These are phyloP conservation scores for Passerculus sandwichensis DNA, from an alignment of 2,797 vertebrate species.

Conservation along the genomic window DNA sequence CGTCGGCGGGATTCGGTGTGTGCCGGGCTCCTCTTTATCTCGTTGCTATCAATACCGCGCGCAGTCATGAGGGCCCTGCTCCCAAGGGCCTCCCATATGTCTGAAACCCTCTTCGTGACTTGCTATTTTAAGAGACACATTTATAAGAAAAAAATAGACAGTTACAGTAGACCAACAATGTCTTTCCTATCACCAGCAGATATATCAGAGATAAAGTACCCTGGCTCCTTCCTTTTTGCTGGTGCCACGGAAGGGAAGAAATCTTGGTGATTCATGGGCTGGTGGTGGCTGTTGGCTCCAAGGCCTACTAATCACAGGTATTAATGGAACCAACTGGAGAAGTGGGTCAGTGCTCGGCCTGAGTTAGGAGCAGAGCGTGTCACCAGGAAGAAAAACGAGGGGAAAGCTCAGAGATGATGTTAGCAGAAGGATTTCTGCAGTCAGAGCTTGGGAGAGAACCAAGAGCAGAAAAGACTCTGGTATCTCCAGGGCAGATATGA, in stretches of 20 bases:
- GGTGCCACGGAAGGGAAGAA: not conserved
- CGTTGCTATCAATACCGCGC: not conserved
- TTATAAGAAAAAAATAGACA: constrained; percentile 38
- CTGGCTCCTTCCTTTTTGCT: not conserved
- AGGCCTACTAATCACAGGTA: constrained; percentile 21
- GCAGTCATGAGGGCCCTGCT: constrained; percentile 10
- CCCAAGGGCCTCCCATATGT: constrained; percentile 33
- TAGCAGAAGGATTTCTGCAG: not conserved
- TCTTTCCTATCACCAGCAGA: constrained; percentile 48
- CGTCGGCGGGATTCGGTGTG: not conserved
- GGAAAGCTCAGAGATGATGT: not conserved
- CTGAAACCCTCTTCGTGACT: constrained; percentile 37
- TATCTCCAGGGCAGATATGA: constrained; percentile 9
- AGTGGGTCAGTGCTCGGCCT: not conserved
- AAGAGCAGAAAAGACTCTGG: not conserved
- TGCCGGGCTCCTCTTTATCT: not conserved
- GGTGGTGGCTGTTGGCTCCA: constrained; percentile 8
- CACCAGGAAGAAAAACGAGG: not conserved
- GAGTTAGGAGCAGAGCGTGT: not conserved
- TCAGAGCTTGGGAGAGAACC: not conserved
- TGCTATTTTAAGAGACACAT: constrained; percentile 57
- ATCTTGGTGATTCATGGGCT: constrained; percentile 48
- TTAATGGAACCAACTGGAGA: constrained; percentile 16
- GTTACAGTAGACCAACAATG: constrained; percentile 22
- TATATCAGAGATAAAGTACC: constrained; percentile 13